phyloP scores from a whole-genome alignment of 2,113 vertebrate species.

The Regulus satrapa region DNA sequence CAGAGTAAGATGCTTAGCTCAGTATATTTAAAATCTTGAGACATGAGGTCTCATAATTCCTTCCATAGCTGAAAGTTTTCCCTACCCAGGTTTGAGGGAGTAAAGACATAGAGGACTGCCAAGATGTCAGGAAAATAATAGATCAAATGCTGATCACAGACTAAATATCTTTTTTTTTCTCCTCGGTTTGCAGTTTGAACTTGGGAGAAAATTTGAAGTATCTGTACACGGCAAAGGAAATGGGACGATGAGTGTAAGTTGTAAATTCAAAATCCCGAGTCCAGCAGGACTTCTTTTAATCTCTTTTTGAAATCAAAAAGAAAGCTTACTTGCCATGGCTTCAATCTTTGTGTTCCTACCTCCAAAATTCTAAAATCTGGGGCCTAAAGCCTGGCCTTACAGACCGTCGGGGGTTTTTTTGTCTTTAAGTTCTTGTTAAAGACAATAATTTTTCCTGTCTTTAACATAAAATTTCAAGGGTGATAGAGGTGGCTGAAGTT shows the following conservation, averaged over 20 bases:
- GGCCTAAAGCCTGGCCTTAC: background rate
- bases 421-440: too few relatives aligned
- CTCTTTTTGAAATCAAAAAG: background rate
- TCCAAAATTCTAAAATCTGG: background rate
- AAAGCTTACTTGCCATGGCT: background rate
- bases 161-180: background rate
- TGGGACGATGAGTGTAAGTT: slow-evolving; percentile 74
- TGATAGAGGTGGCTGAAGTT: background rate
- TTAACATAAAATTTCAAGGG: background rate
- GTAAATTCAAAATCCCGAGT: background rate
- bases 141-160: background rate
- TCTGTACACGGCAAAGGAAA: slow-evolving; percentile 66
- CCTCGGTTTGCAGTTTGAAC: slow-evolving; percentile 60
- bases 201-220: slow-evolving; percentile 64
- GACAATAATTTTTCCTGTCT: background rate
- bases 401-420: too few relatives aligned
- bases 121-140: background rate
- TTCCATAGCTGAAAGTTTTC: background rate
- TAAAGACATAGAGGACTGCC: background rate
- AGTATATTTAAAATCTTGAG: background rate
- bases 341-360: background rate
- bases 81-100: background rate
- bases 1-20: background rate
- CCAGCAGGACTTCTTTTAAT: background rate
- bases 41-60: background rate